Conservation (phyloP, 2,113 vertebrate species). For the Pongo abelii region DNA sequence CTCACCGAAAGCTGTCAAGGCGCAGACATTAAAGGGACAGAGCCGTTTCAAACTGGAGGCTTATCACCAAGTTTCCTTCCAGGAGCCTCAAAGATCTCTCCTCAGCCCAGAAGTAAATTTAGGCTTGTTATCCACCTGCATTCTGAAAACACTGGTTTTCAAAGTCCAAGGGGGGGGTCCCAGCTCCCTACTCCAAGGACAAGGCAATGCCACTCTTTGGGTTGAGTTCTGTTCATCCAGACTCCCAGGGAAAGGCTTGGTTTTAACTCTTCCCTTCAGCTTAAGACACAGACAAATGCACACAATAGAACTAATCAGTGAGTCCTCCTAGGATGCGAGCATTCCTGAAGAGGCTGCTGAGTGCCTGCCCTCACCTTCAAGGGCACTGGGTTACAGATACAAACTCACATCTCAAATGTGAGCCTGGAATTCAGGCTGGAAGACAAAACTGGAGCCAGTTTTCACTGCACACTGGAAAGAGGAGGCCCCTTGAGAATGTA, state of each 20-base stretch:
- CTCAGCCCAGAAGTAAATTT: not conserved
- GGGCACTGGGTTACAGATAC: not conserved
- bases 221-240: not conserved
- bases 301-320: not conserved
- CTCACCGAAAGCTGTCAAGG: conserved; percentile 93
- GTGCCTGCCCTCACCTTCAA: conserved; percentile 4
- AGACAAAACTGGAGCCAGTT: not conserved
- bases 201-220: not conserved
- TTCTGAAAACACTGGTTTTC: conserved; percentile 26
- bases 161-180: not conserved
- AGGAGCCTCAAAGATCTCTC: conserved; percentile 39
- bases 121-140: not conserved
- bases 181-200: not conserved
- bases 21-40: conserved; percentile 89
- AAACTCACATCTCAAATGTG: not conserved
- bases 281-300: not conserved
- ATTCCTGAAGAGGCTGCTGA: not conserved
- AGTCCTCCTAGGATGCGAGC: not conserved
- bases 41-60: conserved; percentile 68
- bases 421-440: not conserved
- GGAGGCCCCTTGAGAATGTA: not conserved
- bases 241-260: not conserved
- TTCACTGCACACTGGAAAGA: not conserved
- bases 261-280: not conserved
- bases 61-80: conserved; percentile 80